Conservation (phyloP, 2,113 vertebrate species). For the Aegithalos caudatus region DNA sequence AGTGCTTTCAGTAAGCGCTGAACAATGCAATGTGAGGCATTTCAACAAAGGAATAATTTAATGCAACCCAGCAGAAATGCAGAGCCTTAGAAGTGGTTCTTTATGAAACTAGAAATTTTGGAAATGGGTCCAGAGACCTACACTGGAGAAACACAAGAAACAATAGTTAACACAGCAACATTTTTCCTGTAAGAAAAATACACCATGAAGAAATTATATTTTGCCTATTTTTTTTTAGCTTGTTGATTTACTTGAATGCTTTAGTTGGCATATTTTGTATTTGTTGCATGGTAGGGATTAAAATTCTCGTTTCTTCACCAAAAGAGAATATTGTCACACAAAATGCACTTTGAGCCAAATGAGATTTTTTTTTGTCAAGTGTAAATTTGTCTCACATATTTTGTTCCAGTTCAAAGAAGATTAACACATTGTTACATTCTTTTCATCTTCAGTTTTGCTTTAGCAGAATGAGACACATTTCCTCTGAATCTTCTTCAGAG, state of each 20-base stretch:
- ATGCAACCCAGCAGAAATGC: constrained; percentile 66
- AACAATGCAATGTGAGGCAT: constrained; percentile 69
- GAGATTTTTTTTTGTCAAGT: neutral
- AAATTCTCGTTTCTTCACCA: constrained; percentile 36
- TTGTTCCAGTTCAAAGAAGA: constrained; percentile 30
- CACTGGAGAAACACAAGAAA: constrained; percentile 52
- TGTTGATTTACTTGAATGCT: constrained; percentile 30
- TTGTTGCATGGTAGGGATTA: constrained; percentile 40
- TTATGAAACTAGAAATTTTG: constrained; percentile 61
- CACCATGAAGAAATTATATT: constrained; percentile 40
- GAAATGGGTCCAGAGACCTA: constrained; percentile 53
- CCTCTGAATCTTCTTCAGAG: neutral
- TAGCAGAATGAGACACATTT: neutral
- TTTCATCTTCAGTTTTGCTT: constrained; percentile 2
- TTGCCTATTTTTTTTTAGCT: constrained; percentile 24
- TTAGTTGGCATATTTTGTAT: neutral
- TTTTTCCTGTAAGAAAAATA: constrained; percentile 61
- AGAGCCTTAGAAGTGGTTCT: constrained; percentile 68
- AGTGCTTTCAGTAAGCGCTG: constrained; percentile 68
- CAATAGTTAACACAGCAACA: constrained; percentile 35
- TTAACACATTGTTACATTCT: neutral
- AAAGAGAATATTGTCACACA: neutral
- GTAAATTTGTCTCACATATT: constrained; percentile 33
- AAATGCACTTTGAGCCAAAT: neutral
- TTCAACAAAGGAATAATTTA: constrained; percentile 68